These are phyloP conservation scores for Anagyrus pseudococci DNA, from an alignment of 2,888 invertebrate species.

Conservation along the genomic window DNA sequence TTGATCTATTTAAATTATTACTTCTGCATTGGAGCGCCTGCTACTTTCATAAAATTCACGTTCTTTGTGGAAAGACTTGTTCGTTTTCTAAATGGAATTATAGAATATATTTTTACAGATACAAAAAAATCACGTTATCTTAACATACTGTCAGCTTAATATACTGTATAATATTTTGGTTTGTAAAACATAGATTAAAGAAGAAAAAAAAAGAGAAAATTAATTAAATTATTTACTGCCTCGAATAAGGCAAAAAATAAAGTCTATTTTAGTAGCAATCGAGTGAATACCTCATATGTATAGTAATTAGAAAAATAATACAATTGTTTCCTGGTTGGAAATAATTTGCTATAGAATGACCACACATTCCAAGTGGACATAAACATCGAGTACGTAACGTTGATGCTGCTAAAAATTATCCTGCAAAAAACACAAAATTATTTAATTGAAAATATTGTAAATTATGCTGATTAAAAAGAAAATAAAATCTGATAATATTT, in stretches of 20 bases:
- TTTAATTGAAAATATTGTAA: constrained; percentile 9
- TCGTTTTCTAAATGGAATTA: constrained; percentile 34
- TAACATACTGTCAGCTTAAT: constrained; percentile 22
- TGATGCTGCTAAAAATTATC: constrained; percentile 49
- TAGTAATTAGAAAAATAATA: constrained; percentile 60
- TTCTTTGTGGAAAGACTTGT: constrained; percentile 37
- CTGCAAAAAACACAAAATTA: constrained; percentile 44
- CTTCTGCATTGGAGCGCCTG: constrained; percentile 31
- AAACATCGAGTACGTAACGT: constrained; percentile 56
- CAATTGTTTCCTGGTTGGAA: constrained; percentile 48
- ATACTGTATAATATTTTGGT: constrained; percentile 26
- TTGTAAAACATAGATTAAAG: constrained; percentile 27
- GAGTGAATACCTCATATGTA: constrained; percentile 37
- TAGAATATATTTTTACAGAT: constrained; percentile 30
- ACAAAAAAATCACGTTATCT: constrained; percentile 27
- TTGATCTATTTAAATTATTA: constrained; percentile 21
- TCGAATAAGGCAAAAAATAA: constrained; percentile 17
- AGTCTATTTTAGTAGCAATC: constrained; percentile 15
- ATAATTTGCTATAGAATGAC: constrained; percentile 54
- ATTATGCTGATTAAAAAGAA: not conserved
- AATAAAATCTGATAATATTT: constrained; percentile 16
- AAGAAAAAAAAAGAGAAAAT: constrained; percentile 26
- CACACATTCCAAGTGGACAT: constrained; percentile 47
- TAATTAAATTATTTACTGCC: constrained; percentile 21
- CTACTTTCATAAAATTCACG: constrained; percentile 31